Evolutionary conservation across 2,797 vertebrate genomes (phyloP), one percentile per base, ranked within the genome.

Genomic region (Enteromius argenteus): DNA sequence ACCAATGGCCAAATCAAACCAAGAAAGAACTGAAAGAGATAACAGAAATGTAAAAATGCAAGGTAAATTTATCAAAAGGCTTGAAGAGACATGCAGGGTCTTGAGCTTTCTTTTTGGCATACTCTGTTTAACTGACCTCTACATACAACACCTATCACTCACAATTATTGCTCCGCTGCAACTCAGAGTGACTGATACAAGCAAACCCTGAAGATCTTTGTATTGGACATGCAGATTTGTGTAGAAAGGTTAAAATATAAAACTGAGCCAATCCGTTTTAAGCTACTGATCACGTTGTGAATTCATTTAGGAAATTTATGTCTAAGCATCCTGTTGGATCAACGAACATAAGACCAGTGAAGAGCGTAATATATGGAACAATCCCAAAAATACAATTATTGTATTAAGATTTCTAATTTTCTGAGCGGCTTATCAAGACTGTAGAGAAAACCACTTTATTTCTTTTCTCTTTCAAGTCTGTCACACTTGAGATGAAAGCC

Each of bases 61-160:
- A 84, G 93, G 79, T 88, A 92, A 89, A 81, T 92, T 92, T 91
- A 94, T 95, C 94, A 95, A 95, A 95, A 95, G 95, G 95, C 94
- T 94, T 92, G 90, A 92, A 94, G 93, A 92, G 90, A 92, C 90
- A 91, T 91, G 91, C 90, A 89, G 86, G 92, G 92, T 90, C 42
- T 78, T 85, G 92, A 94, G 93, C 94, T 93, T 85, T 90, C 39
- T 66, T 66, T 42, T 30, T 75, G 27, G 3, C 2, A 51, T 60
- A 35, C 27, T 64, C 60, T 64, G 13, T 42, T 71, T 56, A 30
- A 51, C 58, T 30, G 71, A 74, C 80, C 39, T 62, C 15, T 77
- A 64, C 17, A 14, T 64, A 64, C 13, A 49, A 68, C n/a, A 77
- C 15, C 21, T 23, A 35, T 58, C 15, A 42, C 8, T 76, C 35